phyloP scores from a whole-genome alignment of 1,140 invertebrate genomes.

The Helicoverpa armigera region DNA sequence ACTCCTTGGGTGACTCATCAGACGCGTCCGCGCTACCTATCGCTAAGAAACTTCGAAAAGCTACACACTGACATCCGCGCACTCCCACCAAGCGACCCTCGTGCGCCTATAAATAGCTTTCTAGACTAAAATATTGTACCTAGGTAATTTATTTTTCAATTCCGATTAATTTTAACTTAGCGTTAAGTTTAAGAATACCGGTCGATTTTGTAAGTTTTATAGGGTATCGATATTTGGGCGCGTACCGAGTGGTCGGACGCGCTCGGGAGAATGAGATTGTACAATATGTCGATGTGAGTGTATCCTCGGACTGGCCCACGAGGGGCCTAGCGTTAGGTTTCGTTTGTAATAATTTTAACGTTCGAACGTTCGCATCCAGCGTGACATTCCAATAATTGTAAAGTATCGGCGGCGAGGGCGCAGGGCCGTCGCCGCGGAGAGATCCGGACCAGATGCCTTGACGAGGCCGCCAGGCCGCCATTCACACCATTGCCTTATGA shows the following conservation, averaged over 20 bases:
- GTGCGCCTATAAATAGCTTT: conserved; percentile 83
- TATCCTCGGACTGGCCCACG: conserved; percentile 67
- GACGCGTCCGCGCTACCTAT: conserved; percentile 71
- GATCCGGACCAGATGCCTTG: conserved; percentile 79
- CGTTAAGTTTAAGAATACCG: conserved; percentile 85
- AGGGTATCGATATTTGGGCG: conserved; percentile 83
- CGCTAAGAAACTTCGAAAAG: conserved; percentile 82
- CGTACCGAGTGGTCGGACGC: conserved; percentile 70
- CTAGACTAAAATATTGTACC: conserved; percentile 87
- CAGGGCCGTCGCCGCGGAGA: conserved; percentile 58
- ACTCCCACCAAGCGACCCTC: conserved; percentile 73
- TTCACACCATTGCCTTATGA: conserved; percentile 84
- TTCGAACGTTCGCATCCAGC: conserved; percentile 80
- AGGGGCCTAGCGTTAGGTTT: conserved; percentile 67
- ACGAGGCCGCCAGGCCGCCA: conserved; percentile 64
- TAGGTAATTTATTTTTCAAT: conserved; percentile 88
- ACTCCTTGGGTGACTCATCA: conserved; percentile 78
- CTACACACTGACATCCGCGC: conserved; percentile 84
- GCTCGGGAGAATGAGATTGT: conserved; percentile 68
- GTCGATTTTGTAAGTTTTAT: conserved; percentile 87
- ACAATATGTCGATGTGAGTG: conserved; percentile 71
- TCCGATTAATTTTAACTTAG: conserved; percentile 87
- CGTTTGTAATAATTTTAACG: conserved; percentile 70
- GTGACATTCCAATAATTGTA: conserved; percentile 86
- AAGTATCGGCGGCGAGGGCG: conserved; percentile 72